Conservation (phyloP, 1,140 invertebrate species). For the Ruditapes philippinarum region DNA sequence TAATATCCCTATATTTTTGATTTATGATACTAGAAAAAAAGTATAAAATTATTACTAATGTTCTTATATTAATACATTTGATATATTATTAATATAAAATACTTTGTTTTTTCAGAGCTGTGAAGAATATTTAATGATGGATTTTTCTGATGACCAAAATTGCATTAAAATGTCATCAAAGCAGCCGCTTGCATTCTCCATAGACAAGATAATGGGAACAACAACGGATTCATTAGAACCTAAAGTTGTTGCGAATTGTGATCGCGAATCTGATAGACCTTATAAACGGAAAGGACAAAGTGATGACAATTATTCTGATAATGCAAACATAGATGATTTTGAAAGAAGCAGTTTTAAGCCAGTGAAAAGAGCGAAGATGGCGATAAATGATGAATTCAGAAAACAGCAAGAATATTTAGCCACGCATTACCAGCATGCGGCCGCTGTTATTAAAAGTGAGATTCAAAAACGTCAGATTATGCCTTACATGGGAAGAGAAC, state of each 20-base stretch:
- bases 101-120: background rate
- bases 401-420: conserved; percentile 52
- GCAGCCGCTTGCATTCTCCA: conserved; percentile 80
- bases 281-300: background rate
- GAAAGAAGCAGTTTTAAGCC: conserved; percentile 53
- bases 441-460: conserved; percentile 44
- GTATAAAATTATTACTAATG: no score
- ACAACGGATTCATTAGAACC: conserved; percentile 6
- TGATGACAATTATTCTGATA: background rate
- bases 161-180: conserved; percentile 38
- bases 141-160: background rate
- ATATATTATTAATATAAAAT: no score
- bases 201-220: conserved; percentile 80
- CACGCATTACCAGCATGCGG: conserved; percentile 61
- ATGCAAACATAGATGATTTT: background rate
- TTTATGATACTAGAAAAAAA: no score
- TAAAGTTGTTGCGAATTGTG: conserved; percentile 42
- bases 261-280: background rate
- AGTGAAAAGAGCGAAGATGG: conserved; percentile 7
- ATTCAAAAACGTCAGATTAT: conserved; percentile 22
- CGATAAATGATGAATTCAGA: conserved; percentile 4
- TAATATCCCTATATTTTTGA: no score
- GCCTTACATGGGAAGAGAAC: conserved; percentile 22
- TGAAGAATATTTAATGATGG: background rate
- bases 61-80: no score